phyloP scores from a whole-genome alignment of 2,797 vertebrate genomes.

The Fistularia commersonii region DNA sequence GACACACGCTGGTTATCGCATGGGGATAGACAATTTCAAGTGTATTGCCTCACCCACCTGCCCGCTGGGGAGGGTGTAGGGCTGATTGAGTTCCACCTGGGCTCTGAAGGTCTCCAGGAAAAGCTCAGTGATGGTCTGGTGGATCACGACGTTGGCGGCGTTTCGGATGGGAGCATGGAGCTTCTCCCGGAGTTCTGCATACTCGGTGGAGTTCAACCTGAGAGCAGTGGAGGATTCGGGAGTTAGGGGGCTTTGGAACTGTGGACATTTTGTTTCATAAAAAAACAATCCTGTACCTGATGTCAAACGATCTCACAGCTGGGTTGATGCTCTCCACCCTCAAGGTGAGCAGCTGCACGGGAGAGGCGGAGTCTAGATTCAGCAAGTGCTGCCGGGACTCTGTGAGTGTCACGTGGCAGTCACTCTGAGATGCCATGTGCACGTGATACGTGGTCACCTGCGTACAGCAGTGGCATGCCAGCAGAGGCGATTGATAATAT shows the following conservation, averaged over 20 bases:
- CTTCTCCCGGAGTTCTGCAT: conserved; percentile 87
- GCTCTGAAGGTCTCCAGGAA: conserved; percentile 92
- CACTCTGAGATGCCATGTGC: conserved; percentile 83
- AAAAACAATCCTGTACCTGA: conserved; percentile 70
- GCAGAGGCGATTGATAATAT: too few species aligned
- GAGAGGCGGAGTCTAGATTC: conserved; percentile 81
- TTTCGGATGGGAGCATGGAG: conserved; percentile 87
- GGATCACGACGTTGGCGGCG: conserved; percentile 88
- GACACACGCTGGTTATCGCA: not conserved
- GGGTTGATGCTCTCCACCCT: conserved; percentile 82
- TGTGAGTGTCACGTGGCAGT: conserved; percentile 84
- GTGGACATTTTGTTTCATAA: not conserved
- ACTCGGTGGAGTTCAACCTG: conserved; percentile 90
- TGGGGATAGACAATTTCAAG: too few species aligned
- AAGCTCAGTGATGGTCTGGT: conserved; percentile 88
- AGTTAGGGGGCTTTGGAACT: not conserved
- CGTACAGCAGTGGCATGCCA: not conserved
- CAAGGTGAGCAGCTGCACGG: conserved; percentile 88
- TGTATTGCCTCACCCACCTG: conserved; percentile 72
- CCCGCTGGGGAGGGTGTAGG: conserved; percentile 74
- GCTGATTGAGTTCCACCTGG: conserved; percentile 83
- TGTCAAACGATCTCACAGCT: conserved; percentile 77
- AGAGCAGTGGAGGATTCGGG: not conserved
- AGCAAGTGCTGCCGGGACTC: conserved; percentile 87
- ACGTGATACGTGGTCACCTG: conserved; percentile 85